Conservation (phyloP, 1,140 invertebrate species). For the Ylistrum balloti region DNA sequence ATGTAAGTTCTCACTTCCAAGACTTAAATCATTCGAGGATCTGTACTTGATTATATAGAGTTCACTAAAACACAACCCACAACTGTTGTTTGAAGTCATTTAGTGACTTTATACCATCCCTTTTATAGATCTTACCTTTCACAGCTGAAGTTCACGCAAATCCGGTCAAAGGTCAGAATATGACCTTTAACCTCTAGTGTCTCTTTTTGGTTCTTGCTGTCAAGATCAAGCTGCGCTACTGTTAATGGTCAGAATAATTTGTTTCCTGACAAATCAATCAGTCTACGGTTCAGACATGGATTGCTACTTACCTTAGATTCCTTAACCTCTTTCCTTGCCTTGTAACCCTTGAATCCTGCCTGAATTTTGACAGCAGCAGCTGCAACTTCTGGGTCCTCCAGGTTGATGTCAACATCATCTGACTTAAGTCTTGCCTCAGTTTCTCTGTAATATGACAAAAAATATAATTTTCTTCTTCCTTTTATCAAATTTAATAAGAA, state of each 20-base stretch:
- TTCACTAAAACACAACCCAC: neutral
- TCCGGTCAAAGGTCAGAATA: neutral
- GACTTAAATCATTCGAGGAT: neutral
- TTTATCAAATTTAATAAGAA: too few relatives aligned
- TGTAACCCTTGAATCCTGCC: slow-evolving; percentile 74
- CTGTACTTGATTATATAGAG: neutral
- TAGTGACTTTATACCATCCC: neutral
- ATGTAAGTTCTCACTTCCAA: neutral
- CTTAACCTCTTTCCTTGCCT: slow-evolving; percentile 65
- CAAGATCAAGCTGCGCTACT: neutral
- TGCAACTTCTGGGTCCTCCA: slow-evolving; percentile 77
- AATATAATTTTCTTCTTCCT: too few relatives aligned
- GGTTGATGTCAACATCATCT: slow-evolving; percentile 75
- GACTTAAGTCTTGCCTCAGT: neutral
- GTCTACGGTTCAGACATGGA: too few relatives aligned
- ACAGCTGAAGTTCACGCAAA: too few relatives aligned
- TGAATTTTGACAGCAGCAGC: slow-evolving; percentile 79
- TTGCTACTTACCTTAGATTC: neutral
- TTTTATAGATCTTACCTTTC: too few relatives aligned
- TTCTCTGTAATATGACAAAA: neutral
- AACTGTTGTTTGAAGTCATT: neutral
- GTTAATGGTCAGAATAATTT: too few relatives aligned
- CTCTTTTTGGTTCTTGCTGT: neutral
- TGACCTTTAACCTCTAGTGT: neutral
- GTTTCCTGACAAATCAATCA: too few relatives aligned